phyloP scores from a whole-genome alignment of 2,797 vertebrate genomes.

The Tachyglossus aculeatus region DNA sequence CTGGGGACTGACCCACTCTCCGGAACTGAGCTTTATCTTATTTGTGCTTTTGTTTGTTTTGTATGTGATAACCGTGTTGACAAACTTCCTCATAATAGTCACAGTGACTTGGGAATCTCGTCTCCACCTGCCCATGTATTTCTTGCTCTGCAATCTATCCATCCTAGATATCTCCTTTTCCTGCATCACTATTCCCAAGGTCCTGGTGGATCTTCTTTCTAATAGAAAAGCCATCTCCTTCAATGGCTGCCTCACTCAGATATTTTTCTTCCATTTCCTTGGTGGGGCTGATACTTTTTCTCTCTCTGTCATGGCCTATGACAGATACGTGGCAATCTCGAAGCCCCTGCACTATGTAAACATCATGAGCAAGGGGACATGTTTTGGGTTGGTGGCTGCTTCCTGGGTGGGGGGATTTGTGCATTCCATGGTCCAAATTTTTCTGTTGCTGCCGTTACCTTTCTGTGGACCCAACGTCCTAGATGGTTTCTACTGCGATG shows the following conservation, averaged over 20 bases:
- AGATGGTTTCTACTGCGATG: conserved; percentile 32
- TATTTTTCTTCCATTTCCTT: conserved; percentile 57
- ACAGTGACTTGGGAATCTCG: conserved; percentile 22
- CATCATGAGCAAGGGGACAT: conserved; percentile 28
- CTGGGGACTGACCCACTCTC: conserved; percentile 29
- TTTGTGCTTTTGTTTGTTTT: conserved; percentile 37
- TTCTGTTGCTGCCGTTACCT: background rate
- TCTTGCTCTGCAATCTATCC: conserved; percentile 49
- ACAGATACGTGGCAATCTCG: conserved; percentile 45
- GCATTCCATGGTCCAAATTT: conserved; percentile 14
- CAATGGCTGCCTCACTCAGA: conserved; percentile 43
- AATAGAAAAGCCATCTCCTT: conserved; percentile 50
- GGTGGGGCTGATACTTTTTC: conserved; percentile 38
- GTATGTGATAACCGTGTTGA: conserved; percentile 36
- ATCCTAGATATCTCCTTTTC: conserved; percentile 54
- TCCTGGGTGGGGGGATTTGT: conserved; percentile 36
- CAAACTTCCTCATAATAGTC: conserved; percentile 49
- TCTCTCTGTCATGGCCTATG: conserved; percentile 48
- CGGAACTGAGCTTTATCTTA: background rate
- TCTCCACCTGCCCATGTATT: conserved; percentile 46
- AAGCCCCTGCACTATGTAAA: conserved; percentile 44
- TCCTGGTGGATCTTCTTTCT: conserved; percentile 42
- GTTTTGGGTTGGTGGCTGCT: background rate
- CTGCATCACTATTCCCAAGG: conserved; percentile 51
- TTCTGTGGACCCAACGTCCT: conserved; percentile 15